These are phyloP conservation scores for Dryocosmus kuriphilus DNA, from an alignment of 2,888 invertebrate species.

Conservation along the genomic window DNA sequence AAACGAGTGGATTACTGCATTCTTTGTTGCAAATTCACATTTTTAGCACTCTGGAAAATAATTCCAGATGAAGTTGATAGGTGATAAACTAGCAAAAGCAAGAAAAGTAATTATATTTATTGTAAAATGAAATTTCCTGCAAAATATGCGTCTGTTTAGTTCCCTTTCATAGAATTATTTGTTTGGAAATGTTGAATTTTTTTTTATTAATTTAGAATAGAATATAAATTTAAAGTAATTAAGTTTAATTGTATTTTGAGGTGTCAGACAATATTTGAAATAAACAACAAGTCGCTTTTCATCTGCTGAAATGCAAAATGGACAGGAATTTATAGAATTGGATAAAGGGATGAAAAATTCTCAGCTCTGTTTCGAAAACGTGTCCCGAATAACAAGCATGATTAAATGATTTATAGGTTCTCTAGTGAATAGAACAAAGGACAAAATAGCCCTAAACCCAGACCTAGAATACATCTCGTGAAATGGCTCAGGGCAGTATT, in stretches of 20 bases:
- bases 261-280: neutral
- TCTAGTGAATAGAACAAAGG: neutral
- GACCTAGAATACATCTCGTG: neutral
- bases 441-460: neutral
- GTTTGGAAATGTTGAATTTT: too few species aligned
- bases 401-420: neutral
- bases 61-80: neutral
- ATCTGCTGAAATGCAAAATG: neutral
- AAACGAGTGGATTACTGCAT: neutral
- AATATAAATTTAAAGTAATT: too few species aligned
- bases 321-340: neutral
- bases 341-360: neutral
- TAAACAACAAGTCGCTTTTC: neutral
- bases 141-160: too few species aligned
- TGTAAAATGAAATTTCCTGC: neutral
- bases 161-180: too few species aligned
- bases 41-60: neutral
- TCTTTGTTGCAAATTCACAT: neutral
- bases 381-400: neutral
- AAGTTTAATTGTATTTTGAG: too few species aligned
- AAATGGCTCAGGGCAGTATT: neutral
- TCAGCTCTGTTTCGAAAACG: neutral
- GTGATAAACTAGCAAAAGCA: neutral
- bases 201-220: too few species aligned
- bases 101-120: too few species aligned